Evolutionary conservation across 2,888 invertebrate species (phyloP), one percentile per base, ranked within the genome.

Genomic region (Ypsolopha scabrella): DNA sequence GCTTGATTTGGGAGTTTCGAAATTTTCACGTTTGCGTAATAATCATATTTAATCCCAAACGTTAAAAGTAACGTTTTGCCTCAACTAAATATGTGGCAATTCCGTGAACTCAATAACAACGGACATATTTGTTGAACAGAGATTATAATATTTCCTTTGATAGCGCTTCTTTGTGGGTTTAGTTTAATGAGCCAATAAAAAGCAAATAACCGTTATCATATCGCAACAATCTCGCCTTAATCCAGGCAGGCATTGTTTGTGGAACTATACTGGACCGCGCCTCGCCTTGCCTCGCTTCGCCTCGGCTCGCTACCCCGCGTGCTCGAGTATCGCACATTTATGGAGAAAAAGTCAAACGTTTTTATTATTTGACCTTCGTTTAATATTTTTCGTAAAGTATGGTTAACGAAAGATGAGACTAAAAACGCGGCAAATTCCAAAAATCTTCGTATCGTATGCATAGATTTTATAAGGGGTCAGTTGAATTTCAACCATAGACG

Each of bases 101-200:
- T 24, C 24, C 24, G 24, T 24, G 24, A 24, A 24, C 24, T 43
- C n/a, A 14, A 43, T 43, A 43, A 43, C 43, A 43, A 43, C 11
- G 13, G 13, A 24, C n/a, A 11, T 41, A 41, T 41, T 41, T 41
- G 11, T 14, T 8, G 2, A 7, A 10, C 38, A 38, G 38, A 54
- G 61, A 60, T 63, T 57, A 63, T 53, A 24, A 57, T 56, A 47
- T 59, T 54, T 52, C 60, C 60, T 60, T 58, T 59, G 64, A 66
- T 65, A 65, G 57, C 60, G 55, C 54, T 55, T 60, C 59, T 63
- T 62, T 59, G 54, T 56, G 52, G 59, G 57, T 38, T 44, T 43
- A 47, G 51, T 51, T 51, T 53, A 72, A 74, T 64, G 68, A 67
- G 64, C 71, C 68, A 70, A 73, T 75, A 75, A 72, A 72, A 72